phyloP scores from a whole-genome alignment of 2,113 vertebrate genomes.

The Pseudorectes ferrugineus region DNA sequence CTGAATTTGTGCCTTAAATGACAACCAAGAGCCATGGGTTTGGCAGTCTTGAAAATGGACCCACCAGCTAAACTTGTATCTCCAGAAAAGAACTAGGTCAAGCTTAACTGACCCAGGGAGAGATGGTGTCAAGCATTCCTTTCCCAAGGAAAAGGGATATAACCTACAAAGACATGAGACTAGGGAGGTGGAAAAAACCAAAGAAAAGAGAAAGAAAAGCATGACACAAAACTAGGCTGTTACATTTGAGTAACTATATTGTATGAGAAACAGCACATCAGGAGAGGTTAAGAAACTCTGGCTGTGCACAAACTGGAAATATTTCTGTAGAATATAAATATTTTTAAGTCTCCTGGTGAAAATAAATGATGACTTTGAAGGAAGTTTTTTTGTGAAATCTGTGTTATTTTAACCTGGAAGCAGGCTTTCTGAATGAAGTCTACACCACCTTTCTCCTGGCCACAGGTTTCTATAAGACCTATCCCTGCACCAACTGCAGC shows the following conservation, averaged over 20 bases:
- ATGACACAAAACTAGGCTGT: neutral
- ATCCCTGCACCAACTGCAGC: neutral
- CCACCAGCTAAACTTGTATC: neutral
- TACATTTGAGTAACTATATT: neutral
- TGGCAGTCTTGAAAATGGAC: neutral
- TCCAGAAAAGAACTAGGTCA: neutral
- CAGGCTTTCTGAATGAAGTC: neutral
- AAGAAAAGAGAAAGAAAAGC: neutral
- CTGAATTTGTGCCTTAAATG: neutral
- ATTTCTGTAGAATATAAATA: neutral
- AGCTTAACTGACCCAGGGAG: neutral
- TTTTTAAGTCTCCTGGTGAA: neutral
- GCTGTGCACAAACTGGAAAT: neutral
- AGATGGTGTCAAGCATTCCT: neutral
- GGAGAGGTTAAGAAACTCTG: neutral
- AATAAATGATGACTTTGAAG: neutral
- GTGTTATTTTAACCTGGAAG: neutral
- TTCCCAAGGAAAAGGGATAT: neutral
- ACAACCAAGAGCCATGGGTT: neutral
- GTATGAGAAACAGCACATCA: neutral
- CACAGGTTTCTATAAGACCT: neutral
- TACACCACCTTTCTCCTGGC: neutral
- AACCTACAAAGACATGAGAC: fast-evolving
- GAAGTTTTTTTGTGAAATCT: neutral
- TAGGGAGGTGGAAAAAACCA: neutral